Conservation (phyloP, 2,113 vertebrate species). For the Tiliqua scincoides region DNA sequence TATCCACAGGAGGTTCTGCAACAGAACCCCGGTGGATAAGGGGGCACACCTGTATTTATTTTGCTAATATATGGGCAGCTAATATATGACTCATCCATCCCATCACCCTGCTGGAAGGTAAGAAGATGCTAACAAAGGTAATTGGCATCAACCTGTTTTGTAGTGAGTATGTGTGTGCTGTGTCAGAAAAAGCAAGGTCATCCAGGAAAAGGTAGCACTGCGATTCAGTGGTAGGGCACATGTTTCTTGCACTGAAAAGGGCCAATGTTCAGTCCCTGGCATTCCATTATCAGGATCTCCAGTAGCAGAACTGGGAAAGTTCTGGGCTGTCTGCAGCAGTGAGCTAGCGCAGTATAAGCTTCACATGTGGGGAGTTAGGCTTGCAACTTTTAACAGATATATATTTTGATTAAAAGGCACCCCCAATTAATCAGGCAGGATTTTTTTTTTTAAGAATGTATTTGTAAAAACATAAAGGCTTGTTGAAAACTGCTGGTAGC, state of each 20-base stretch:
- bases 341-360: not conserved
- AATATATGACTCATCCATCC: not conserved
- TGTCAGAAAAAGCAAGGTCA: too few relatives aligned
- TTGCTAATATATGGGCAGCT: not conserved
- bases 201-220: not conserved
- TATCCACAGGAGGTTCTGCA: too few relatives aligned
- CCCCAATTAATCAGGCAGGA: too few relatives aligned
- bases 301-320: not conserved
- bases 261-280: not conserved
- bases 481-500: too few relatives aligned
- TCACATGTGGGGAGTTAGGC: not conserved
- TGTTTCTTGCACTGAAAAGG: not conserved
- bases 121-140: not conserved
- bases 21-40: too few relatives aligned
- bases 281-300: not conserved
- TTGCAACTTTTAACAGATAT: too few relatives aligned
- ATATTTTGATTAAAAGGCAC: too few relatives aligned
- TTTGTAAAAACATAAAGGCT: too few relatives aligned
- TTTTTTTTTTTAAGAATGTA: too few relatives aligned
- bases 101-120: not conserved
- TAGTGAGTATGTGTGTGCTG: too few relatives aligned
- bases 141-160: too few relatives aligned
- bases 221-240: not conserved
- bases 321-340: not conserved
- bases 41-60: too few relatives aligned